Base-by-base conservation (phyloP, 2,113 vertebrate species). In the Podiceps cristatus region DNA sequence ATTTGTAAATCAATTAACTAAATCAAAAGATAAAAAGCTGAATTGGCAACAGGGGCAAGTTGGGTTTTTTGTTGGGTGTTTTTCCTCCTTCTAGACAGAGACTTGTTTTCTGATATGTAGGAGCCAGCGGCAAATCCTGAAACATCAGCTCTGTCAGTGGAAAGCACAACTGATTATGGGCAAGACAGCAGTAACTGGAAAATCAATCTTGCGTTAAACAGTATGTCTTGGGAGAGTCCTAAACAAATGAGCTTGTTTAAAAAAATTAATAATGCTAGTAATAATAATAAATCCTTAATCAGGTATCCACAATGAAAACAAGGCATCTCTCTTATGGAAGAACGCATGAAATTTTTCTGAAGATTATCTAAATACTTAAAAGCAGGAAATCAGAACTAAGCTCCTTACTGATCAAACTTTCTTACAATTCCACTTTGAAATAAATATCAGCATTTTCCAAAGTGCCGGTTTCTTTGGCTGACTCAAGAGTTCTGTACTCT, bases 1-100 rank as follows among this genome's bases (percentile, higher is more conserved):
- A 88, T 94, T 76, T 88, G 82, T 81, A 82, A 90, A 92, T 88
- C 79, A 86, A 16, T 94, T 88, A 62, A 49, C 42, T 66, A 56
- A 78, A 91, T 71, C 74, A 15, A 72, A 75, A 82, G 86, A 78
- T 68, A 55, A 94, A 79, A 75, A 63, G 80, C 71, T 47, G 71
- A 23, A 55, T 17, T 86, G 72, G 71, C 90, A 91, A 68, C 56
- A 25, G 68, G 64, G 68, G 27, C 16, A 13, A 49, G 29, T 2
- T 53, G 49, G 29, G 49, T 5, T 3, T 3, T 72, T 29, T 64
- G 18, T 50, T 63, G 11, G 18, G 37, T 52, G 64, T 58, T 74
- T 37, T 4, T 18, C 15, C 23, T 35, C 27, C 31, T 55, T 73
- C 28, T 31, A 24, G 35, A 4, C 11, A 28, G 23, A 58, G 31